These are phyloP conservation scores for Clitarchus hookeri DNA, from an alignment of 2,888 invertebrate genomes.

Conservation along the genomic window DNA sequence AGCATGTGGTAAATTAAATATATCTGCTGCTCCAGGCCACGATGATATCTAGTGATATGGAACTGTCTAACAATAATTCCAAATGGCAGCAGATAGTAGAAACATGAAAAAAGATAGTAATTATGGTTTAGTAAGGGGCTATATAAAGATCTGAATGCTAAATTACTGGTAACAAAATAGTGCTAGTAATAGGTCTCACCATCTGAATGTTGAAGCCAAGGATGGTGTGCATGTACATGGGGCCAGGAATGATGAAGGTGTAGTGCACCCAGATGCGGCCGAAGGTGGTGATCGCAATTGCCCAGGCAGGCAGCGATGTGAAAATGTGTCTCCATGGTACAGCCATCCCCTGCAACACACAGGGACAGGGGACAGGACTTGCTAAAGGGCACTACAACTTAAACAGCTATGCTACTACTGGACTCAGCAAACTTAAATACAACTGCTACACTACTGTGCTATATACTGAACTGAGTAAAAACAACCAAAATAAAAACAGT, in stretches of 20 bases:
- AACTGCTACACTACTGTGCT: background rate
- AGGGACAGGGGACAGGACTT: background rate
- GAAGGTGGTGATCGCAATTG: slow-evolving; percentile 73
- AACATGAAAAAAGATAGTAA: too few relatives aligned
- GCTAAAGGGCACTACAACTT: background rate
- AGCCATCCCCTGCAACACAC: slow-evolving; percentile 50
- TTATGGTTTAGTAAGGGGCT: too few relatives aligned
- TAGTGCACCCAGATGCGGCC: slow-evolving; percentile 78
- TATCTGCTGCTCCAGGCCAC: too few relatives aligned
- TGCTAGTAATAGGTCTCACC: slow-evolving; percentile 50
- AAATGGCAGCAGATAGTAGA: too few relatives aligned
- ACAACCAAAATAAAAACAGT: too few relatives aligned
- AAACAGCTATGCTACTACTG: background rate
- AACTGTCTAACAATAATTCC: too few relatives aligned
- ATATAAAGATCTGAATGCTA: too few relatives aligned
- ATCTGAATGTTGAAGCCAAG: slow-evolving; percentile 70
- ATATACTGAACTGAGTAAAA: background rate
- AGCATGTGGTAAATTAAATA: too few relatives aligned
- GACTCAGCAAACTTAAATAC: background rate
- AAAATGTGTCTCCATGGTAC: slow-evolving; percentile 70
- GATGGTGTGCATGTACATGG: slow-evolving; percentile 71
- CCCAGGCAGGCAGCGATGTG: slow-evolving; percentile 68
- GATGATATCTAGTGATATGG: too few relatives aligned
- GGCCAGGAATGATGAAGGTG: slow-evolving; percentile 71
- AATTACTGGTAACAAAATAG: too few relatives aligned